A percentile compares a stretch with the other conserved stretches of the same genome.
phyloP scores from a whole-genome alignment of 2,797 vertebrate genomes.

The Coendou prehensilis region DNA sequence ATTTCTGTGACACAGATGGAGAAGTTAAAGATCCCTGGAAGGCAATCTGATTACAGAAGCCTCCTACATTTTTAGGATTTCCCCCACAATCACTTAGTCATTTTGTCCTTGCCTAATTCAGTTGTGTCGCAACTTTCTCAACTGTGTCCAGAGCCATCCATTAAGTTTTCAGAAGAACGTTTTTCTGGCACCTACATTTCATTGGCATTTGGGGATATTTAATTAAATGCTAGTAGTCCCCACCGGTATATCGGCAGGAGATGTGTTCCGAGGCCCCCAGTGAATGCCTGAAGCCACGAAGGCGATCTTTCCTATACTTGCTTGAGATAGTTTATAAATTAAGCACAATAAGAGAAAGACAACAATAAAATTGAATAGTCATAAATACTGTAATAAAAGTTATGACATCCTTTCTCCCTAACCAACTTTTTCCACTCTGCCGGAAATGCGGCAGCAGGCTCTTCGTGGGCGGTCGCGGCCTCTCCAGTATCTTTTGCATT shows the following conservation, averaged over 20 bases:
- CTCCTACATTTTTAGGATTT: not conserved
- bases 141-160: not conserved
- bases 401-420: not conserved
- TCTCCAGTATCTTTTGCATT: not conserved
- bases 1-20: conserved; percentile 8
- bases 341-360: not conserved
- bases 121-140: not conserved
- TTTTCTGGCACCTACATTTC: conserved; percentile 36
- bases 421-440: not conserved
- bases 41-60: conserved; percentile 25
- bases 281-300: not conserved
- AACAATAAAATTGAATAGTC: not conserved
- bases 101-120: not conserved
- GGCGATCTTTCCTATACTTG: not conserved
- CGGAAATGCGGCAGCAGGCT: too few species aligned
- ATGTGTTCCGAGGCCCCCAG: not conserved
- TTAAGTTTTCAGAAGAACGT: conserved; percentile 12
- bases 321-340: not conserved
- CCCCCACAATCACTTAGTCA: not conserved
- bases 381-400: not conserved
- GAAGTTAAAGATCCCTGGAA: not conserved
- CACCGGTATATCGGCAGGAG: too few species aligned
- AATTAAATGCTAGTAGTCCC: not conserved
- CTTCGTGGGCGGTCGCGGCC: not conserved
- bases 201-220: not conserved